phyloP scores from a whole-genome alignment of 2,797 vertebrate genomes.

The Poecilia picta region DNA sequence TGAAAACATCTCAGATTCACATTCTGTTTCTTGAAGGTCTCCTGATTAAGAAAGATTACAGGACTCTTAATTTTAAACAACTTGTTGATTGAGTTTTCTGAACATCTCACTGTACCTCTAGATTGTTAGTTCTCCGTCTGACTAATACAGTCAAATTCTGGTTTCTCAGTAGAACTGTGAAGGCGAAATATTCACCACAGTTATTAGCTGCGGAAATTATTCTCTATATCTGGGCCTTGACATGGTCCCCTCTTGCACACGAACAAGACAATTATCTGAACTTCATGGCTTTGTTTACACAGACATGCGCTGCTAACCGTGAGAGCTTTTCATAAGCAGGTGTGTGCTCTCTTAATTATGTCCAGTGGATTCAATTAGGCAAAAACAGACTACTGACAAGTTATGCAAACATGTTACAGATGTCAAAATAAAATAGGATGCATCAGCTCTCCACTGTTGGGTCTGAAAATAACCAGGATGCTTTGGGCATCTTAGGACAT shows the following conservation, averaged over 20 bases:
- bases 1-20: neutral
- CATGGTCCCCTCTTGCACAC: neutral
- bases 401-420: neutral
- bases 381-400: neutral
- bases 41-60: neutral
- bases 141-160: neutral
- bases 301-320: neutral
- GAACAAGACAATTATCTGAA: conserved; percentile 4
- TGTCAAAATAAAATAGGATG: neutral
- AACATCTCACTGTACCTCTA: neutral
- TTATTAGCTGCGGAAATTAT: neutral
- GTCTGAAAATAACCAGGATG: neutral
- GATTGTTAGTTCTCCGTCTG: neutral
- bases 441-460: neutral
- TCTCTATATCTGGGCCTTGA: neutral
- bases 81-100: neutral
- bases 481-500: neutral
- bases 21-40: neutral
- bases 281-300: conserved; percentile 10
- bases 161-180: neutral
- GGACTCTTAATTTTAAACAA: neutral
- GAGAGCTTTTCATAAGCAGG: conserved; percentile 8
- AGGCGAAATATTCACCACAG: neutral
- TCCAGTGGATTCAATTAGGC: conserved; percentile 19
- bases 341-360: conserved; percentile 15